Evolutionary conservation across 2,888 invertebrate species (phyloP).

Genomic region (Podabrus alpinus): DNA sequence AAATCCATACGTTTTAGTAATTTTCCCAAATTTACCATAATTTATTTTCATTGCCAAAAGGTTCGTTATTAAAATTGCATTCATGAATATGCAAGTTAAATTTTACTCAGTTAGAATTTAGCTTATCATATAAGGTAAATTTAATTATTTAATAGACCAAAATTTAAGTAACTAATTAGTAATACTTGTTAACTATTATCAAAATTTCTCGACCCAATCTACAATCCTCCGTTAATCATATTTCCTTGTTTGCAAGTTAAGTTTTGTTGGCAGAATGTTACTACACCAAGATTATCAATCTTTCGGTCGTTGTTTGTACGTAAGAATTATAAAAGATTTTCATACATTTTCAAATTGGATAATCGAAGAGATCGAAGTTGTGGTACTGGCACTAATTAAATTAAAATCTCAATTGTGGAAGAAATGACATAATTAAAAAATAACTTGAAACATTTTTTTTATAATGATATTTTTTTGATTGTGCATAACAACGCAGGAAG

Average conservation of each 20-base stretch:
- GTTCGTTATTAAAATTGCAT: background rate
- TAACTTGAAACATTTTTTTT: no score
- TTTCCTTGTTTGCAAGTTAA: background rate
- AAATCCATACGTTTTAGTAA: background rate
- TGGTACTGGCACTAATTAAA: no score
- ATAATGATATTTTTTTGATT: no score
- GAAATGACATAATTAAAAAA: no score
- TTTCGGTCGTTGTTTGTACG: no score
- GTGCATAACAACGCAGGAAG: no score
- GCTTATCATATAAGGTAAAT: background rate
- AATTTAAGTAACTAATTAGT: background rate
- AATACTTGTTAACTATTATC: constrained; percentile 2
- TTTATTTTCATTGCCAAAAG: background rate
- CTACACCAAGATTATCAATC: background rate
- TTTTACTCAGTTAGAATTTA: background rate
- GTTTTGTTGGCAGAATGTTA: background rate
- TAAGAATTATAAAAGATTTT: no score
- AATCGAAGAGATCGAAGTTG: no score
- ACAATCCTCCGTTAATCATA: background rate
- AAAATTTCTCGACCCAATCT: background rate
- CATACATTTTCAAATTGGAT: no score
- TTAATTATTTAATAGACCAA: background rate
- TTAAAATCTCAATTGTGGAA: no score
- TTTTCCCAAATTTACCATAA: background rate
- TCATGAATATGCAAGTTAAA: background rate